A percentile compares a stretch with the other conserved stretches of the same genome.
phyloP scores from a whole-genome alignment of 2,113 vertebrate species.

The Trichechus manatus region DNA sequence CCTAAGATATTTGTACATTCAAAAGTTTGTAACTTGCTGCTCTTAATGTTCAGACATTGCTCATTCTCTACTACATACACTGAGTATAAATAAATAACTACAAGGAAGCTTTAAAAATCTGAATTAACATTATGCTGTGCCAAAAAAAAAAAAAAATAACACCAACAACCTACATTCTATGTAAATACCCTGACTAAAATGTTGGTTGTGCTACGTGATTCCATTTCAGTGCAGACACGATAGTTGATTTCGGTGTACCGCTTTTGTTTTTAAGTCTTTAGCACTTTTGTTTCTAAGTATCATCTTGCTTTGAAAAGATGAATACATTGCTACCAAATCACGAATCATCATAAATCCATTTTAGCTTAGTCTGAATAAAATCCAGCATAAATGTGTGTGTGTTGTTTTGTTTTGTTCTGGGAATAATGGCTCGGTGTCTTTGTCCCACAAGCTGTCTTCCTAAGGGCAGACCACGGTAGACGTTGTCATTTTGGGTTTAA shows the following conservation, averaged over 20 bases:
- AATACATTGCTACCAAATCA: constrained; percentile 77
- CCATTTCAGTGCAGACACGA: constrained; percentile 89
- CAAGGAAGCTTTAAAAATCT: constrained; percentile 87
- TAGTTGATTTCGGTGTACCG: constrained; percentile 78
- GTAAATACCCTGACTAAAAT: constrained; percentile 92
- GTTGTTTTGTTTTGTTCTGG: constrained; percentile 79
- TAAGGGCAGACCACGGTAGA: constrained; percentile 77
- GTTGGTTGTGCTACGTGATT: constrained; percentile 88
- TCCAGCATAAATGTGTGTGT: constrained; percentile 84
- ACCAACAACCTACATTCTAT: constrained; percentile 89
- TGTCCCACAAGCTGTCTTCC: constrained; percentile 84
- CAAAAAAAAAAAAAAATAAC: constrained; percentile 80
- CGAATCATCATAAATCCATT: constrained; percentile 84
- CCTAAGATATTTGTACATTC: constrained; percentile 89
- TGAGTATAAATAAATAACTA: constrained; percentile 91
- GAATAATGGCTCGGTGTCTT: constrained; percentile 84
- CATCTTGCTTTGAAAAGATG: constrained; percentile 80
- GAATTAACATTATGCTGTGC: constrained; percentile 89
- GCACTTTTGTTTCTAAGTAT: constrained; percentile 83
- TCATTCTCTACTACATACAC: constrained; percentile 86
- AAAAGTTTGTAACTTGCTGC: constrained; percentile 84
- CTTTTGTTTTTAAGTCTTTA: constrained; percentile 79
- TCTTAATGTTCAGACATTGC: constrained; percentile 80
- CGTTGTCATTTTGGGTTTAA: constrained; percentile 83
- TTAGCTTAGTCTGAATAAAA: constrained; percentile 83